Percentiles rank a stretch among this genome's conserved stretches.
Evolutionary conservation across 2,113 vertebrate species (phyloP).

Genomic region (Rhodinocichla rosea): DNA sequence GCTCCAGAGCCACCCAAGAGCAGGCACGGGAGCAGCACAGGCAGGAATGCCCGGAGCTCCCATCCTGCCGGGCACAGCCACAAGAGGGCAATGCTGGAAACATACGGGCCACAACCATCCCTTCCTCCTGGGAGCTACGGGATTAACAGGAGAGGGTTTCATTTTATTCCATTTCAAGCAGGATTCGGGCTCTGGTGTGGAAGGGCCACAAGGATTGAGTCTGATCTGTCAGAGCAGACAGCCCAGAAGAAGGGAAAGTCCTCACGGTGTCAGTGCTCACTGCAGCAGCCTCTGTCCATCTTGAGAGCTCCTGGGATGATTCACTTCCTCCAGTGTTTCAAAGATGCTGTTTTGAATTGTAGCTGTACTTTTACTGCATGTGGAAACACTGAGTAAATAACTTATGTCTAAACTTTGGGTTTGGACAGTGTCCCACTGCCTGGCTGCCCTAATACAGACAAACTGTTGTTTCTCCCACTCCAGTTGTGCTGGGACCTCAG

Average conservation of each 20-base stretch:
- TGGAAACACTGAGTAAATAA: constrained; percentile 58
- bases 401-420: constrained; percentile 31
- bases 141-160: not conserved
- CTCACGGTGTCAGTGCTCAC: not conserved
- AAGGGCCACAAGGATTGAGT: not conserved
- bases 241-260: not conserved
- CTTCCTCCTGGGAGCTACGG: not conserved
- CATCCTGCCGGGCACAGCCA: not conserved
- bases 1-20: not conserved
- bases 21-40: not conserved
- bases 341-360: constrained; percentile 17
- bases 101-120: rapidly evolving
- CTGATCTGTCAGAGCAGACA: not conserved
- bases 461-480: not conserved
- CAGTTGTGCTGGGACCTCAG: not conserved
- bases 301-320: not conserved
- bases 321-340: constrained; percentile 29
- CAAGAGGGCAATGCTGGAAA: not conserved
- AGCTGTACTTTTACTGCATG: constrained; percentile 40
- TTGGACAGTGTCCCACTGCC: constrained; percentile 32
- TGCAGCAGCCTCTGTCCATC: not conserved
- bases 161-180: not conserved
- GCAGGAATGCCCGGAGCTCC: not conserved
- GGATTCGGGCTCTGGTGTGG: not conserved
- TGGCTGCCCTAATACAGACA: not conserved